phyloP scores from a whole-genome alignment of 64 coral and sea anemone genomes.

The Porites lutea region DNA sequence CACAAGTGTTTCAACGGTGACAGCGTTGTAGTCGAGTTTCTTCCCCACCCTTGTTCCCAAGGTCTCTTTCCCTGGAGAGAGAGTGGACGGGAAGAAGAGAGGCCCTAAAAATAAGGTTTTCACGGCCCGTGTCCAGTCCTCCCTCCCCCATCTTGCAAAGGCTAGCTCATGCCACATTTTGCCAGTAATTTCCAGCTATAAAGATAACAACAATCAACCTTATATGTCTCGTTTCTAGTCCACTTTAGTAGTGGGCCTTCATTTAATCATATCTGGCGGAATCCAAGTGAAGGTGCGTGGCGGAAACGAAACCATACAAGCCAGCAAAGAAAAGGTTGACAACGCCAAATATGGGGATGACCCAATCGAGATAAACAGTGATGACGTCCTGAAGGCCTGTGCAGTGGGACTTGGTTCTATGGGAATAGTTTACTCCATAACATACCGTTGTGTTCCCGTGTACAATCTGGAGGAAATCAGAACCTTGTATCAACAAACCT shows the following conservation, averaged over 20 bases:
- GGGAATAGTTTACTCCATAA: constrained; percentile 58
- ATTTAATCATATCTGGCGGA: constrained; percentile 47
- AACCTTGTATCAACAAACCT: constrained; percentile 5
- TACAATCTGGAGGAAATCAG: constrained; percentile 71
- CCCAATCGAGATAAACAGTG: constrained; percentile 43
- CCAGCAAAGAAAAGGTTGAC: constrained; percentile 28
- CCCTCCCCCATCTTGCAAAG: too few species aligned
- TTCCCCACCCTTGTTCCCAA: too few species aligned
- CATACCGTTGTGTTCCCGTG: constrained; percentile 72
- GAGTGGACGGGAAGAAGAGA: too few species aligned
- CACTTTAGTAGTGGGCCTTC: constrained; percentile 56
- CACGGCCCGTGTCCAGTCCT: too few species aligned
- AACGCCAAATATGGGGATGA: constrained; percentile 43
- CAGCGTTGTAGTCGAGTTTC: too few species aligned
- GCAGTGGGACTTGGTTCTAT: constrained; percentile 58
- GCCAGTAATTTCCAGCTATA: not conserved
- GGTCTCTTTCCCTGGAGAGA: too few species aligned
- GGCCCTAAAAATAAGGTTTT: too few species aligned
- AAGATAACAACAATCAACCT: not conserved
- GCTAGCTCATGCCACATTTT: too few species aligned
- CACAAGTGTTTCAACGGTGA: too few species aligned
- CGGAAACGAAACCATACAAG: constrained; percentile 44
- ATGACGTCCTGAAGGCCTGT: constrained; percentile 42
- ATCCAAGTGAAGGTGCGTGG: constrained; percentile 49
- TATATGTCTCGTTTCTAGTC: constrained; percentile 24